Conservation (phyloP, 2,797 vertebrate genomes). For the Enteromius radiatus region DNA sequence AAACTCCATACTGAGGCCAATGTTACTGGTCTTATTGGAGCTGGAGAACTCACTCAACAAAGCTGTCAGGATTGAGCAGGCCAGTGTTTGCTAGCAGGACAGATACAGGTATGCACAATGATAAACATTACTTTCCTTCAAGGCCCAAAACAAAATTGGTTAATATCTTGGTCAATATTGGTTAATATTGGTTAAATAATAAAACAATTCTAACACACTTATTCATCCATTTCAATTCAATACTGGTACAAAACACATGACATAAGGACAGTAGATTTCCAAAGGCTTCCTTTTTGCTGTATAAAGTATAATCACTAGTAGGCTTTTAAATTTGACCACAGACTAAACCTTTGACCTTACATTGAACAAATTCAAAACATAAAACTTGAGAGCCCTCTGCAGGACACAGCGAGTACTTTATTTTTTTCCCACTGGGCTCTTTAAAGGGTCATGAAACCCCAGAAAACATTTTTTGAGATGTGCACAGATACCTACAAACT, state of each 20-base stretch:
- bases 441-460: no score
- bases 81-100: slow-evolving; percentile 90
- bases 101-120: slow-evolving; percentile 9
- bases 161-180: background rate
- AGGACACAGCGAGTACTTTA: slow-evolving; percentile 24
- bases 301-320: background rate
- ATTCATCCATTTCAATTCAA: background rate
- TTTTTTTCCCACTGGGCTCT: background rate
- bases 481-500: no score
- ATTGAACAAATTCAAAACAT: background rate
- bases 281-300: background rate
- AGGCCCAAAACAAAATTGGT: background rate
- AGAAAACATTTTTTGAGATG: no score
- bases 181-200: background rate
- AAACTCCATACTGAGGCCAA: slow-evolving; percentile 99
- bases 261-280: background rate
- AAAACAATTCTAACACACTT: background rate
- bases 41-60: slow-evolving; percentile 98
- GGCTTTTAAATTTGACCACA: background rate
- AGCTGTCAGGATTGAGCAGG: slow-evolving; percentile 97
- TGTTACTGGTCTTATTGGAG: slow-evolving; percentile 99
- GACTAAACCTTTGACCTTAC: background rate
- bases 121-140: background rate
- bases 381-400: slow-evolving; percentile 50
- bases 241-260: background rate